Percentiles rank a stretch among this genome's conserved stretches.
Evolutionary conservation across 2,113 vertebrate species (phyloP).

Genomic region (Plestiodon gilberti): DNA sequence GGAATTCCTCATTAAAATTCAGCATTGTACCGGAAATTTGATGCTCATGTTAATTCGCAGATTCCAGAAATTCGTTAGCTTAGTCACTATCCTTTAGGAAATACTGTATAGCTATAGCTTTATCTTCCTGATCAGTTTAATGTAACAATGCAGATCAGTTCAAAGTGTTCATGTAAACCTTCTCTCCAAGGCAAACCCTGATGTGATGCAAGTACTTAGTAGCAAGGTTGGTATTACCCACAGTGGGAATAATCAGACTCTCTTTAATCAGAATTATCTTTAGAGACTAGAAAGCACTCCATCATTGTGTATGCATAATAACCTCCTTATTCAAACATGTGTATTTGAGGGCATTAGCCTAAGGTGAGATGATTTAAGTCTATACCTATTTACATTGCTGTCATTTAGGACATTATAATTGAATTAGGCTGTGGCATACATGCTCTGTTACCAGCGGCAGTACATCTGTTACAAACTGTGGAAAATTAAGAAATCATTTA

Average conservation of each 20-base stretch:
- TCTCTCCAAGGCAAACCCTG: conserved; percentile 68
- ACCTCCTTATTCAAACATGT: conserved; percentile 62
- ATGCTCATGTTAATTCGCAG: conserved; percentile 36
- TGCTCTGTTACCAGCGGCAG: conserved; percentile 17
- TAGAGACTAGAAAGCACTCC: conserved; percentile 71
- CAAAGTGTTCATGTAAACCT: conserved; percentile 70
- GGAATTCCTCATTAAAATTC: background rate
- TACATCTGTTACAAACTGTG: background rate
- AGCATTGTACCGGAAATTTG: background rate
- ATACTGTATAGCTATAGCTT: conserved; percentile 24
- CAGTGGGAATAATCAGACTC: conserved; percentile 71
- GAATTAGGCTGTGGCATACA: conserved; percentile 51
- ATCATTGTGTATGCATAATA: conserved; percentile 53
- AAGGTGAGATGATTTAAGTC: conserved; percentile 64
- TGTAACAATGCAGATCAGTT: conserved; percentile 68
- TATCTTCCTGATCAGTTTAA: conserved; percentile 59
- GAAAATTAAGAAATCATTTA: background rate
- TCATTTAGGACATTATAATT: conserved; percentile 45
- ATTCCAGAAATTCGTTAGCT: conserved; percentile 39
- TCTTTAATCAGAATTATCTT: conserved; percentile 79
- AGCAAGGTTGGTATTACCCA: conserved; percentile 64
- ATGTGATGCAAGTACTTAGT: conserved; percentile 78
- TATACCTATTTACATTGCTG: conserved; percentile 35
- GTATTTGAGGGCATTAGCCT: conserved; percentile 60
- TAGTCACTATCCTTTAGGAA: conserved; percentile 36